These are phyloP conservation scores for Ametastegia equiseti DNA, from an alignment of 2,888 invertebrate species.

Conservation along the genomic window DNA sequence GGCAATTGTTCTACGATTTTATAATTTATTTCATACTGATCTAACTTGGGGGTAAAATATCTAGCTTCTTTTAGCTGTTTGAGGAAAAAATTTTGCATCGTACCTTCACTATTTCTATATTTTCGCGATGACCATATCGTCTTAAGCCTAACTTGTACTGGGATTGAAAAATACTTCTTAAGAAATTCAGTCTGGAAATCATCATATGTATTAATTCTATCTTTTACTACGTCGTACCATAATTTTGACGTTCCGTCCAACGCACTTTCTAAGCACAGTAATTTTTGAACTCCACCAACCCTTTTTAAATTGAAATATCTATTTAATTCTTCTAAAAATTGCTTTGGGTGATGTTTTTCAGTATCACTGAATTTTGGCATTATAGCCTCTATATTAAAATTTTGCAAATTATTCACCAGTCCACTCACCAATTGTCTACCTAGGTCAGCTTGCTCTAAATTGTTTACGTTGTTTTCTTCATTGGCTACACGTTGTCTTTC, in stretches of 20 bases:
- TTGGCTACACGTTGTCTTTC: background rate
- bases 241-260: constrained; percentile 43
- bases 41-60: constrained; percentile 41
- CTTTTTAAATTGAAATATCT: constrained; percentile 38
- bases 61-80: constrained; percentile 48
- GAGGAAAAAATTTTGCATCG: constrained; percentile 47
- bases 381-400: background rate
- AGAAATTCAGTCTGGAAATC: constrained; percentile 44
- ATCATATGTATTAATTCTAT: background rate
- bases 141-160: constrained; percentile 31
- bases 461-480: background rate
- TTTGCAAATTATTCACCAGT: constrained; percentile 23
- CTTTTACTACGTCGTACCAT: constrained; percentile 47
- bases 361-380: background rate
- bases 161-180: constrained; percentile 50
- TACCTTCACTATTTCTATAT: constrained; percentile 25
- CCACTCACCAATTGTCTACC: background rate
- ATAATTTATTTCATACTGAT: constrained; percentile 49
- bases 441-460: background rate
- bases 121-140: constrained; percentile 43
- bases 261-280: constrained; percentile 39
- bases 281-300: background rate
- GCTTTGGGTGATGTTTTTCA: background rate
- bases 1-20: constrained; percentile 53
- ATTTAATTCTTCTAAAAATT: constrained; percentile 24